Percentiles rank a stretch among this genome's conserved stretches.
Conservation (phyloP, 2,888 invertebrate genomes). For the Steromphala cineraria region DNA sequence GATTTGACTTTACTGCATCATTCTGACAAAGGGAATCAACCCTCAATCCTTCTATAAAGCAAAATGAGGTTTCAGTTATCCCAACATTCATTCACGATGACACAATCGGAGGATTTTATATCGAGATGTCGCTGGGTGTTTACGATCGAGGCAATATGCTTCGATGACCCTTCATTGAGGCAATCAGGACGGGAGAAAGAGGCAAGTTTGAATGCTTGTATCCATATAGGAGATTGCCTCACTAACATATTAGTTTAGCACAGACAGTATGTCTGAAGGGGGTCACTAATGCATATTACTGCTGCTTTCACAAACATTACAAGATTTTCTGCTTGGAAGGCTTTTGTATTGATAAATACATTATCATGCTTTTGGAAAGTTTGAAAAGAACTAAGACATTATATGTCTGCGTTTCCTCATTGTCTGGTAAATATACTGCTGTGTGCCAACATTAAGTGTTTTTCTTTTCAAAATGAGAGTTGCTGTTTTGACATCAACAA, state of each 20-base stretch:
- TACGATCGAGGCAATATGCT: background rate
- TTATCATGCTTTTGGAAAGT: background rate
- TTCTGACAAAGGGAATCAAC: too few relatives aligned
- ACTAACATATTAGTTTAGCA: background rate
- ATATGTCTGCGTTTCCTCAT: background rate
- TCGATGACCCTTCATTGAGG: background rate
- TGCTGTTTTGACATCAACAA: too few relatives aligned
- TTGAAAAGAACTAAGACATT: background rate
- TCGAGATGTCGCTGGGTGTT: too few relatives aligned
- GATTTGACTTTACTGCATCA: too few relatives aligned
- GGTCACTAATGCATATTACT: background rate
- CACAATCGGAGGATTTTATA: too few relatives aligned
- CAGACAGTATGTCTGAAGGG: background rate
- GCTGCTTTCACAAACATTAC: background rate
- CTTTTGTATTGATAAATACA: background rate
- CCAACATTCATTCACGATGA: too few relatives aligned
- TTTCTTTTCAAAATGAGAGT: too few relatives aligned
- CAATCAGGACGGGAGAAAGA: background rate
- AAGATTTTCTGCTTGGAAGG: conserved; percentile 5
- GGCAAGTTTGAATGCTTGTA: background rate
- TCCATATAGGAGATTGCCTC: background rate
- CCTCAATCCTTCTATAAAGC: too few relatives aligned
- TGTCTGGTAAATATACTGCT: background rate
- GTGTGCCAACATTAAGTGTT: background rate
- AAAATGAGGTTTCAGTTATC: too few relatives aligned